Evolutionary conservation across 2,888 invertebrate genomes (phyloP).

Genomic region (Lysandra bellargus): DNA sequence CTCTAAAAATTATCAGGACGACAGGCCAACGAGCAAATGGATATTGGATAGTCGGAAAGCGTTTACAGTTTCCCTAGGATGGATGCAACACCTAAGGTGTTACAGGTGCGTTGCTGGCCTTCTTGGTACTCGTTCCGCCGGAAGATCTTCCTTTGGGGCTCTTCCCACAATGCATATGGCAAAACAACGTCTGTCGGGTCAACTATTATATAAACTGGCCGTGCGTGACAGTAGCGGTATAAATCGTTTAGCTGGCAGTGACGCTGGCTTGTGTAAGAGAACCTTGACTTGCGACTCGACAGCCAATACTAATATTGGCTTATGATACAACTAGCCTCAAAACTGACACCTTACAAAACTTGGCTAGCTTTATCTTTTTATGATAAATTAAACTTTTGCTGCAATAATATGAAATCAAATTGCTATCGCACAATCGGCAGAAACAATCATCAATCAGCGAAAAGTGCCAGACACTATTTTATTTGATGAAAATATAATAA

Average conservation of each 20-base stretch:
- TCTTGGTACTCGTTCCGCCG: too few relatives aligned
- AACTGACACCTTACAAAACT: background rate
- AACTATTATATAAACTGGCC: background rate
- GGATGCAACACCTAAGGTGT: background rate
- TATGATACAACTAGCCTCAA: background rate
- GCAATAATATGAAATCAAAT: background rate
- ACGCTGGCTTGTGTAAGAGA: constrained; percentile 20
- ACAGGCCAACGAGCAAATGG: too few relatives aligned
- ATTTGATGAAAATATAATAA: too few relatives aligned
- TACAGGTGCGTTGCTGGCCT: background rate
- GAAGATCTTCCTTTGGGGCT: too few relatives aligned
- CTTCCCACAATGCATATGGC: too few relatives aligned
- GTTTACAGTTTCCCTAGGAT: too few relatives aligned
- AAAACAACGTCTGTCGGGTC: background rate
- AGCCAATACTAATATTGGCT: constrained; percentile 25
- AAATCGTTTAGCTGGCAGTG: constrained; percentile 19
- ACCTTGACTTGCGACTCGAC: background rate
- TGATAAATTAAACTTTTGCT: background rate
- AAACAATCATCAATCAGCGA: too few relatives aligned
- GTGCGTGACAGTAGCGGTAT: background rate
- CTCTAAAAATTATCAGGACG: too few relatives aligned
- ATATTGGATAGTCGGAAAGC: too few relatives aligned
- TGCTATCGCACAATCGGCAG: background rate
- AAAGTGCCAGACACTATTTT: too few relatives aligned
- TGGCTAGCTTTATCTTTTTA: constrained; percentile 5